Conservation (phyloP, 1,140 invertebrate genomes). For the Sinella curviseta region DNA sequence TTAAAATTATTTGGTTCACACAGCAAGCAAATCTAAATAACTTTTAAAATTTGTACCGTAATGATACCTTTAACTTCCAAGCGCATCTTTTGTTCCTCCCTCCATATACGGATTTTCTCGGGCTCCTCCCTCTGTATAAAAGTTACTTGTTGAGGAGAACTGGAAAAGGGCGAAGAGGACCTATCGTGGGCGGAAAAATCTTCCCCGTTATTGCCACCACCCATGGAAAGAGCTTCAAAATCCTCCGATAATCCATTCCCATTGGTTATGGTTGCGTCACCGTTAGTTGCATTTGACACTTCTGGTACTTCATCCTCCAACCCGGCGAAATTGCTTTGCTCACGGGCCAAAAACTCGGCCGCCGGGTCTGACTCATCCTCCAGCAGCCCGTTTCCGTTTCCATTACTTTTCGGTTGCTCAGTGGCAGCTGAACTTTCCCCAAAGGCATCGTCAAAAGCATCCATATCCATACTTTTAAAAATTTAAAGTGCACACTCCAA, state of each 20-base stretch:
- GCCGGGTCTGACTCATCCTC: conserved; percentile 79
- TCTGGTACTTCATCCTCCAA: conserved; percentile 74
- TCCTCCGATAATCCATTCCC: background rate
- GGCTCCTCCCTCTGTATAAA: conserved; percentile 73
- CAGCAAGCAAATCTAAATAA: background rate
- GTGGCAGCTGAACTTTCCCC: background rate
- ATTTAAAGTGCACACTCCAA: background rate
- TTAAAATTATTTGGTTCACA: background rate
- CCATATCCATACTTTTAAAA: background rate
- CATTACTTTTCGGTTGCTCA: background rate
- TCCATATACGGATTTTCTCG: conserved; percentile 89
- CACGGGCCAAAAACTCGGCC: conserved; percentile 87
- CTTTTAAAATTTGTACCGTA: background rate
- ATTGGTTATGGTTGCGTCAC: conserved; percentile 31
- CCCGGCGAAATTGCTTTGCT: conserved; percentile 85
- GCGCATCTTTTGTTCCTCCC: conserved; percentile 84
- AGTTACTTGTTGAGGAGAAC: background rate
- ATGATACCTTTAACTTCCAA: conserved; percentile 80
- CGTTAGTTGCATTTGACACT: conserved; percentile 49
- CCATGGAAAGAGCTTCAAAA: background rate
- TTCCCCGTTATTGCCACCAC: too few species aligned
- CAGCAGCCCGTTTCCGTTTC: background rate
- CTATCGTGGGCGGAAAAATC: background rate
- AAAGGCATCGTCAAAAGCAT: conserved; percentile 10
- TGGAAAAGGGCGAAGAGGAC: background rate